Conservation (phyloP, 2,888 invertebrate genomes). For the Phalangium opilio region DNA sequence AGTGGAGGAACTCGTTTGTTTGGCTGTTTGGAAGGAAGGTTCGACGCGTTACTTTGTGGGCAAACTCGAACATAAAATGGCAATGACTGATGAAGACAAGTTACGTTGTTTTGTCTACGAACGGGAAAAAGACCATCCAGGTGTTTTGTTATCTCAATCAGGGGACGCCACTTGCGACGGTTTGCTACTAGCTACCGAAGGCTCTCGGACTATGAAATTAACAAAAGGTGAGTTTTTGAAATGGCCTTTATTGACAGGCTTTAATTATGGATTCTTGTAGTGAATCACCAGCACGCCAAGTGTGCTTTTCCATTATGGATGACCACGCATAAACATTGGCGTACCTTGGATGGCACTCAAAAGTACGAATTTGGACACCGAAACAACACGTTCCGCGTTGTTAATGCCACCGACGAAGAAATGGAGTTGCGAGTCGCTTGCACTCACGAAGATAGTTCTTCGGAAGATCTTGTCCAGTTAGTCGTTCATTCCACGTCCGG, state of each 20-base stretch:
- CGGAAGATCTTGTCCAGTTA: conserved; percentile 11
- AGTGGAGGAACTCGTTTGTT: conserved; percentile 75
- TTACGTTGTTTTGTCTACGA: conserved; percentile 19
- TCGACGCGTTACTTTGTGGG: conserved; percentile 78
- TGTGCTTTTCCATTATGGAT: conserved; percentile 20
- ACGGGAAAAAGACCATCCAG: conserved; percentile 35
- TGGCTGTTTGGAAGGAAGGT: conserved; percentile 87
- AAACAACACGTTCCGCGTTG: conserved; percentile 15
- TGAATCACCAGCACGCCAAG: conserved; percentile 1
- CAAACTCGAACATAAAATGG: conserved; percentile 39
- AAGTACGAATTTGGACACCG: conserved; percentile 16
- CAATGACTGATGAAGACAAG: conserved; percentile 14
- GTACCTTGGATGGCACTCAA: conserved; percentile 17
- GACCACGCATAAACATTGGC: conserved; percentile 14
- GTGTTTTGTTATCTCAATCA: conserved; percentile 39
- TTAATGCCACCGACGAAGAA: conserved; percentile 12
- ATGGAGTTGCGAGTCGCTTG: conserved; percentile 16
- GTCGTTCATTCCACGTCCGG: conserved; percentile 19
- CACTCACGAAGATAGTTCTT: conserved; percentile 7
- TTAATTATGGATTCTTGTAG: no score
- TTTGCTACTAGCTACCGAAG: conserved; percentile 73
- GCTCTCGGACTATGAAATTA: conserved; percentile 65
- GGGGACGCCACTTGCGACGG: conserved; percentile 89
- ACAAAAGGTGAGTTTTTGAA: conserved; percentile 61
- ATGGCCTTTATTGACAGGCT: no score